Evolutionary conservation across 2,797 vertebrate genomes (phyloP).

Genomic region (Notoglanidium macrostoma): DNA sequence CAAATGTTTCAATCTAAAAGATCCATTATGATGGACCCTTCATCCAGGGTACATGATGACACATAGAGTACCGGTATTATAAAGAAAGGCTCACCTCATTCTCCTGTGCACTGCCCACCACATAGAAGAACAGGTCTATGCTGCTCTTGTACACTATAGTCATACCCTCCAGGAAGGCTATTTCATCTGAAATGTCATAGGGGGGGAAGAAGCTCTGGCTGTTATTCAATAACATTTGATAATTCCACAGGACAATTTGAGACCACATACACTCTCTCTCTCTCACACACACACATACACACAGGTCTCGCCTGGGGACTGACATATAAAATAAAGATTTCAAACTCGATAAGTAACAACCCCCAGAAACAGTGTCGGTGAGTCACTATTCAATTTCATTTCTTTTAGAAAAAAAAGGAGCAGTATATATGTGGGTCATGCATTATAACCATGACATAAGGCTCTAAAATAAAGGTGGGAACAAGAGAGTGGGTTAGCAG

Average conservation of each 20-base stretch:
- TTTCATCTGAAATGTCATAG: constrained; percentile 77
- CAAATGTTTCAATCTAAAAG: not conserved
- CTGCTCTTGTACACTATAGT: constrained; percentile 89
- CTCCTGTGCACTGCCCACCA: constrained; percentile 86
- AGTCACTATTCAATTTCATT: constrained; percentile 34
- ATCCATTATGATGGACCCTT: not conserved
- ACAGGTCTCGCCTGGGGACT: not conserved
- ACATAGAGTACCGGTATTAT: not conserved
- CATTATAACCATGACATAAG: constrained; percentile 13
- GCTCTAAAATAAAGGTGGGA: constrained; percentile 53
- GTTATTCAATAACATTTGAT: constrained; percentile 4
- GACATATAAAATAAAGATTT: constrained; percentile 20
- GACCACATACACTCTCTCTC: not conserved
- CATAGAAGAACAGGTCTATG: constrained; percentile 88
- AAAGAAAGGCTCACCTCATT: constrained; percentile 79
- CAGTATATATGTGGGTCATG: constrained; percentile 15
- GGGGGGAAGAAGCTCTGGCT: constrained; percentile 1
- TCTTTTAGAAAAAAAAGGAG: not conserved
- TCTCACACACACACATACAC: not conserved
- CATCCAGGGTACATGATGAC: not conserved
- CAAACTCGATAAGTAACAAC: not conserved
- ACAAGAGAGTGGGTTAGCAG: constrained; percentile 20
- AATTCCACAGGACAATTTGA: constrained; percentile 16
- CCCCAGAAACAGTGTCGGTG: not conserved
- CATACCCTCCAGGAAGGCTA: constrained; percentile 85